These are phyloP conservation scores for Drosophila grimshawi DNA, from an alignment of 1,140 invertebrate genomes.

Conservation along the genomic window DNA sequence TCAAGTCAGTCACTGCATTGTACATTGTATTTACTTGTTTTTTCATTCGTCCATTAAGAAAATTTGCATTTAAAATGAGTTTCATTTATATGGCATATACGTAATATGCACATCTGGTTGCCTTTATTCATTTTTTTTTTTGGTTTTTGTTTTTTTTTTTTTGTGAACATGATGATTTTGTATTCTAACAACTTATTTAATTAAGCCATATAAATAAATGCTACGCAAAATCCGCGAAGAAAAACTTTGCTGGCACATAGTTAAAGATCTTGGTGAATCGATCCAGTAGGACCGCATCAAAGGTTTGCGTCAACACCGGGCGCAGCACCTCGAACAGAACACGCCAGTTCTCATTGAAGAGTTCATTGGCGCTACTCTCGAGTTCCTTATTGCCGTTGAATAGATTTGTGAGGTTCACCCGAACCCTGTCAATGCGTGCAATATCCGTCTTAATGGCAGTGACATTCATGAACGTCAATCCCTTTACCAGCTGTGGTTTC, in stretches of 20 bases:
- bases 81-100: slow-evolving; percentile 14
- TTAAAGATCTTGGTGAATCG: slow-evolving; percentile 50
- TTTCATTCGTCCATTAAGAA: background rate
- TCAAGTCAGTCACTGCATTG: background rate
- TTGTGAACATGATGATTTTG: background rate
- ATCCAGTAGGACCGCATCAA: slow-evolving; percentile 38
- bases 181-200: slow-evolving; percentile 2
- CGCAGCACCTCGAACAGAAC: slow-evolving; percentile 61
- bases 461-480: slow-evolving; percentile 35
- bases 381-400: slow-evolving; percentile 65
- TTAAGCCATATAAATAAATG: background rate
- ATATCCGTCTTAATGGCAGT: slow-evolving; percentile 38
- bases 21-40: background rate
- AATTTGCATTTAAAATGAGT: background rate
- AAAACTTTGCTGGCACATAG: slow-evolving; percentile 49
- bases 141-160: no score
- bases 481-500: slow-evolving; percentile 20
- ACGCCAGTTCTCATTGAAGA: slow-evolving; percentile 75
- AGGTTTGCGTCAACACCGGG: slow-evolving; percentile 51
- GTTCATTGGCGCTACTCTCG: slow-evolving; percentile 64
- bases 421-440: slow-evolving; percentile 32
- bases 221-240: slow-evolving; percentile 41
- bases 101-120: slow-evolving; percentile 9
- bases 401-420: slow-evolving; percentile 48
- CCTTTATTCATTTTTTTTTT: no score